Percentiles rank a stretch among this genome's conserved stretches.
phyloP scores from a whole-genome alignment of 2,113 vertebrate genomes.

The Dicaeum eximium region DNA sequence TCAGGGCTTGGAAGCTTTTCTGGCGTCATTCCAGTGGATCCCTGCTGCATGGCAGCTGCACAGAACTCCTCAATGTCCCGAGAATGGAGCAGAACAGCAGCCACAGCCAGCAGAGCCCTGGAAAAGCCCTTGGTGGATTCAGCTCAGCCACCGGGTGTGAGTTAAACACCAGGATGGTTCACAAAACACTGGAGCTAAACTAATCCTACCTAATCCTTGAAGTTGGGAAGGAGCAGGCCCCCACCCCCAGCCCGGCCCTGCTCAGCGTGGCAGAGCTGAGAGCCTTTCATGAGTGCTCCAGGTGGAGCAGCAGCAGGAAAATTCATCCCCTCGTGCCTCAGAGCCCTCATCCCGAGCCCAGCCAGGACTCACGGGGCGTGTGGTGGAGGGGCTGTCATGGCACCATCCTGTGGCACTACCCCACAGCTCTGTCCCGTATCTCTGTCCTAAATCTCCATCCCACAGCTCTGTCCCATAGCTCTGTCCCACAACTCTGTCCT shows the following conservation, averaged over 20 bases:
- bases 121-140: neutral
- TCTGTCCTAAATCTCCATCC: too few species aligned
- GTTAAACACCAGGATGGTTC: neutral
- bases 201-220: neutral
- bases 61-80: too few species aligned
- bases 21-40: neutral
- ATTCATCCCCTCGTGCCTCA: too few species aligned
- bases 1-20: neutral
- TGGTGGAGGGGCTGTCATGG: neutral
- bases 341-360: too few species aligned
- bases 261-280: fast-evolving
- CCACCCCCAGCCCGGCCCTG: fast-evolving
- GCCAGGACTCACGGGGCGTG: fast-evolving
- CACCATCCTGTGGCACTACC: too few species aligned
- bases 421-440: too few species aligned
- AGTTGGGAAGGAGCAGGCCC: neutral
- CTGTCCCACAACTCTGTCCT: too few species aligned
- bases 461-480: too few species aligned
- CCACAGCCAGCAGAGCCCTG: too few species aligned
- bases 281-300: fast-evolving
- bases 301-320: too few species aligned
- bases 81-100: neutral
- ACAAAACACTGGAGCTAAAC: neutral
- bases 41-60: neutral
- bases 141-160: neutral